phyloP scores from a whole-genome alignment of 1,140 invertebrate species.

The Gryon sp. region DNA sequence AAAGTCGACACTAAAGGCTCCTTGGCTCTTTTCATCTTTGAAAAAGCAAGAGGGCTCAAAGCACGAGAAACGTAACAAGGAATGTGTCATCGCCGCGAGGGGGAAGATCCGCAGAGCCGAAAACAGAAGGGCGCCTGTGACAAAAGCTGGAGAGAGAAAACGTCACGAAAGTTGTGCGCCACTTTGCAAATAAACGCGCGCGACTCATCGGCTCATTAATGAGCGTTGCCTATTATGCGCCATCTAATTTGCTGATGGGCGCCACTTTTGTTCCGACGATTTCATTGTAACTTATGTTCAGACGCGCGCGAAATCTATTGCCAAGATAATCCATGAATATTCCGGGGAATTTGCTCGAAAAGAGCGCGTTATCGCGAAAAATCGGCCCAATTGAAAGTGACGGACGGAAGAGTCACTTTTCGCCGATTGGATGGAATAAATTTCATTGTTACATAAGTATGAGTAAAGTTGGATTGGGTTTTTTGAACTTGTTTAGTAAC shows the following conservation, averaged over 20 bases:
- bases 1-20: constrained; percentile 29
- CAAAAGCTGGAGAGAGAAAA: constrained; percentile 45
- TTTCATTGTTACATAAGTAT: no score
- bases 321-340: constrained; percentile 35
- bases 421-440: no score
- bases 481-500: no score
- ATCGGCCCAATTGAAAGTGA: no score
- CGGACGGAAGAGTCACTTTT: no score
- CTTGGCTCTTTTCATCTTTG: constrained; percentile 53
- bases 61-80: constrained; percentile 62
- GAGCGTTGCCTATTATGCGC: constrained; percentile 36
- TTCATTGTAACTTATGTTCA: no score
- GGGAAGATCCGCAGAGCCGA: constrained; percentile 41
- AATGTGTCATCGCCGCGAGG: constrained; percentile 57
- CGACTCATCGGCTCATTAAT: constrained; percentile 49
- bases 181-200: constrained; percentile 54
- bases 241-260: no score
- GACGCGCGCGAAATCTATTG: constrained; percentile 38
- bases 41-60: constrained; percentile 50
- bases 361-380: no score
- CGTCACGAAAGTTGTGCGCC: constrained; percentile 38
- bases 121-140: constrained; percentile 57
- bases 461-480: no score
- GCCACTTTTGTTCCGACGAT: no score
- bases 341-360: constrained; percentile 6